Conservation (phyloP, 2,888 invertebrate species). For the Nemurella pictetii region DNA sequence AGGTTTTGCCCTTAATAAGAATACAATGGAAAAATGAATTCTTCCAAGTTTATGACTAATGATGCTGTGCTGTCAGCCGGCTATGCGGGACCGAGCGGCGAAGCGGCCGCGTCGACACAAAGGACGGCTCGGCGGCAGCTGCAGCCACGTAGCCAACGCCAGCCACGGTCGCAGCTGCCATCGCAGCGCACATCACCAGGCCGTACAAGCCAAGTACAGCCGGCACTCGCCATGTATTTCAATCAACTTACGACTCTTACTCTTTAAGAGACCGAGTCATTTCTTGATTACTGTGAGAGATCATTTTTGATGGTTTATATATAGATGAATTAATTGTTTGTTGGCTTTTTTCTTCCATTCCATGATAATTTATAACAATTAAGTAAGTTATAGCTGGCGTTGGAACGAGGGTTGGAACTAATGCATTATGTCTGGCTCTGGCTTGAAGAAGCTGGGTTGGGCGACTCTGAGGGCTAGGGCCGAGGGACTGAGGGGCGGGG, state of each 20-base stretch:
- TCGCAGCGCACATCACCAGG: no score
- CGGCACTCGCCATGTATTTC: constrained; percentile 1
- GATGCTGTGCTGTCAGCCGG: constrained; percentile 43
- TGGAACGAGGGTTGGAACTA: neutral
- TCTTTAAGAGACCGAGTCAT: neutral
- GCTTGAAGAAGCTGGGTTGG: neutral
- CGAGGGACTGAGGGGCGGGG: no score
- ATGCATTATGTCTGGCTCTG: neutral
- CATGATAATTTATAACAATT: neutral
- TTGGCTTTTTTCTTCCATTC: neutral
- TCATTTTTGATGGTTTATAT: neutral
- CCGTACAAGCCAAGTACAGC: neutral
- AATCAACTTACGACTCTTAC: neutral
- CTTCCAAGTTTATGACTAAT: constrained; percentile 43
- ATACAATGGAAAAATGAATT: constrained; percentile 44
- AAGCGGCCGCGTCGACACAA: constrained; percentile 19
- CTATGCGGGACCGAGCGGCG: constrained; percentile 36
- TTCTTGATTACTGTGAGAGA: neutral
- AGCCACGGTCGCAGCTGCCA: constrained; percentile 8
- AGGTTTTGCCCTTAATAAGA: constrained; percentile 43
- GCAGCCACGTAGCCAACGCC: constrained; percentile 10
- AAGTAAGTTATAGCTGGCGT: neutral
- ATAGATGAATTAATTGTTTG: neutral
- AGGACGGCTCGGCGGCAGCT: constrained; percentile 26
- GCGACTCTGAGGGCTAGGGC: no score